Evolutionary conservation across 1,140 invertebrate genomes (phyloP).

Genomic region (Oreohelix idahoensis): DNA sequence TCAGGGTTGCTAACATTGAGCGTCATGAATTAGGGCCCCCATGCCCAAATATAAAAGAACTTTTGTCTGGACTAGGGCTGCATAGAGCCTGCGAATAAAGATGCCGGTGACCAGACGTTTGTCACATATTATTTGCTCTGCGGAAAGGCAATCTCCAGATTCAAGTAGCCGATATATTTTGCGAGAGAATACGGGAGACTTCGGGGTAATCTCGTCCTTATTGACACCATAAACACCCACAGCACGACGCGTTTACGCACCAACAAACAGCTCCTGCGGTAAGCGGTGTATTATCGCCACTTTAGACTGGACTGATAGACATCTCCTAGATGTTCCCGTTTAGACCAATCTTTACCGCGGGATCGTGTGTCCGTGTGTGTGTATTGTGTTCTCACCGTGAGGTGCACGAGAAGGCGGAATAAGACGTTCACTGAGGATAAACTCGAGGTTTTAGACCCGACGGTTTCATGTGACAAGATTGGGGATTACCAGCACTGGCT

Average conservation of each 20-base stretch:
- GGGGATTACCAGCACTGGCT: neutral
- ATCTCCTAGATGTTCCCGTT: neutral
- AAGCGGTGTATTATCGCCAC: neutral
- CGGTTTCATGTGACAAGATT: neutral
- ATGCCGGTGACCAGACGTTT: too few relatives aligned
- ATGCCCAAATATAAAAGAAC: too few relatives aligned
- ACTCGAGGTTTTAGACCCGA: neutral
- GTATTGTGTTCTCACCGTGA: neutral
- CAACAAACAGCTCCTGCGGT: constrained; percentile 11
- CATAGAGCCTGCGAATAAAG: too few relatives aligned
- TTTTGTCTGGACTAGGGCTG: too few relatives aligned
- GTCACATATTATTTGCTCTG: too few relatives aligned
- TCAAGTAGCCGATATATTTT: neutral
- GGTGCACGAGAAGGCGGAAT: neutral
- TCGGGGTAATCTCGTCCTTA: neutral
- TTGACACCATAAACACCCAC: constrained; percentile 23
- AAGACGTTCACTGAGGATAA: neutral
- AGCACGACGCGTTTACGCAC: neutral
- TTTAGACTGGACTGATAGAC: neutral
- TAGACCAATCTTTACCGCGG: neutral
- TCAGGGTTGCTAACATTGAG: too few relatives aligned
- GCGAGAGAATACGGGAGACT: neutral
- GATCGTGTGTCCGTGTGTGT: neutral
- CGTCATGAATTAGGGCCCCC: too few relatives aligned
- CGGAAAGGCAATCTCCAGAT: constrained; percentile 16